These are phyloP conservation scores for Liasis olivaceus DNA, from an alignment of 2,797 vertebrate genomes.

Conservation along the genomic window DNA sequence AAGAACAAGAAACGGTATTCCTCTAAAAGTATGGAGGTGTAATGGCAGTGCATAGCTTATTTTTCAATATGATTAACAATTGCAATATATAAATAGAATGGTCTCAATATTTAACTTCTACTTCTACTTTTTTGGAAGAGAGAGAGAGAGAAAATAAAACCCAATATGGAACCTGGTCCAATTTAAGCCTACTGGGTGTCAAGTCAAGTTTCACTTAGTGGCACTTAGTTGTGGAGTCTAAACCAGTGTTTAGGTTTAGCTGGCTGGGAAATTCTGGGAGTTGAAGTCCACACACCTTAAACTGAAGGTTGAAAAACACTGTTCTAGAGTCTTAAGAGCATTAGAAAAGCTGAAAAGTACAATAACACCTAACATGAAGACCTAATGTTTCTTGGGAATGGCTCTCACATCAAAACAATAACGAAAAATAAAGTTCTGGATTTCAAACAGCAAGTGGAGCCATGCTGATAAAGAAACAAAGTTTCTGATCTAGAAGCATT, in stretches of 20 bases:
- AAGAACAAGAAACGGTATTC: constrained; percentile 62
- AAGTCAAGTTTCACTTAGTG: background rate
- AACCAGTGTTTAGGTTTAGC: background rate
- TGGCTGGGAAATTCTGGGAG: background rate
- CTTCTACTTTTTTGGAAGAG: constrained; percentile 62
- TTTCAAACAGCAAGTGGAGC: constrained; percentile 18
- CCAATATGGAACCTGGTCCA: background rate
- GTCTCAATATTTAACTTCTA: constrained; percentile 72
- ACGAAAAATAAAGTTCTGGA: constrained; percentile 25
- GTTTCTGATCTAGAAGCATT: constrained; percentile 49
- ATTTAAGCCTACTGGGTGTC: background rate
- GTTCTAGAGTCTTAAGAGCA: constrained; percentile 61
- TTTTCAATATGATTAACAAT: constrained; percentile 64
- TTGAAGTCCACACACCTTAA: background rate
- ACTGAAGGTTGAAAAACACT: background rate
- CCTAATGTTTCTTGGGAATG: constrained; percentile 53
- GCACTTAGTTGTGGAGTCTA: background rate
- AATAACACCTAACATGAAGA: constrained; percentile 57
- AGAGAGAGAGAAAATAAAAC: constrained; percentile 46
- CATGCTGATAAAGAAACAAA: constrained; percentile 44
- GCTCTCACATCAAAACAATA: constrained; percentile 67
- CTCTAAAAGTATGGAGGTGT: constrained; percentile 61
- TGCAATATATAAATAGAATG: constrained; percentile 67
- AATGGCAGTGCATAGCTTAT: constrained; percentile 62
- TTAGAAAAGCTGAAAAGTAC: constrained; percentile 61